phyloP scores from a whole-genome alignment of 2,113 vertebrate genomes.

The Hypocryptadius cinnamomeus region DNA sequence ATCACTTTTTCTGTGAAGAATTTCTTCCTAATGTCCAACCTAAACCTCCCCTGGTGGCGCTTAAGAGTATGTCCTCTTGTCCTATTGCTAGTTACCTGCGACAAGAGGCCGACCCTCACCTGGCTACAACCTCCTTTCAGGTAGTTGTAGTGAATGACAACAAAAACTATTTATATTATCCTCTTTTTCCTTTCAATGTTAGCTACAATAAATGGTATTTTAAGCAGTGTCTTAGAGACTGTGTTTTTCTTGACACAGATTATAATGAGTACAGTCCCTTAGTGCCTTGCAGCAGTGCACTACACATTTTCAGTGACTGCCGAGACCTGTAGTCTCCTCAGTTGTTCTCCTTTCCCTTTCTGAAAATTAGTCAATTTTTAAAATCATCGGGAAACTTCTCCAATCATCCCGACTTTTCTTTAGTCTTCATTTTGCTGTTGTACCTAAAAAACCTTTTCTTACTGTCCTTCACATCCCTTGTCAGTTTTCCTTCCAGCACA shows the following conservation, averaged over 20 bases:
- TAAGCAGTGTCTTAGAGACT: neutral
- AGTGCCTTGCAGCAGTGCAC: neutral
- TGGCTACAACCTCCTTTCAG: neutral
- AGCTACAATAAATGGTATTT: neutral
- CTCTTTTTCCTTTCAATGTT: neutral
- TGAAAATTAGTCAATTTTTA: neutral
- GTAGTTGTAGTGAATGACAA: neutral
- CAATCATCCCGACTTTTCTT: neutral
- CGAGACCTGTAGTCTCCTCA: neutral
- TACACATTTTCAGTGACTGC: neutral
- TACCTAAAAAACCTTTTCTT: neutral
- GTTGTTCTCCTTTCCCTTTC: neutral
- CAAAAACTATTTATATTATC: neutral
- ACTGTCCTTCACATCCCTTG: neutral
- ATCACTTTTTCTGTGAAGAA: neutral
- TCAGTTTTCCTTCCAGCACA: neutral
- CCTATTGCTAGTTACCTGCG: neutral
- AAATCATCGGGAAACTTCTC: neutral
- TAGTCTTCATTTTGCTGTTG: neutral
- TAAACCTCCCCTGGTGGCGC: neutral
- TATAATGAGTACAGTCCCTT: neutral
- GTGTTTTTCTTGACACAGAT: neutral
- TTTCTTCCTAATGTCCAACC: neutral
- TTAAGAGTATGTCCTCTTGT: neutral
- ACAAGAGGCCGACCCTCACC: neutral